These are phyloP conservation scores for Ceratothoa steindachneri DNA, from an alignment of 2,888 invertebrate genomes.

Conservation along the genomic window DNA sequence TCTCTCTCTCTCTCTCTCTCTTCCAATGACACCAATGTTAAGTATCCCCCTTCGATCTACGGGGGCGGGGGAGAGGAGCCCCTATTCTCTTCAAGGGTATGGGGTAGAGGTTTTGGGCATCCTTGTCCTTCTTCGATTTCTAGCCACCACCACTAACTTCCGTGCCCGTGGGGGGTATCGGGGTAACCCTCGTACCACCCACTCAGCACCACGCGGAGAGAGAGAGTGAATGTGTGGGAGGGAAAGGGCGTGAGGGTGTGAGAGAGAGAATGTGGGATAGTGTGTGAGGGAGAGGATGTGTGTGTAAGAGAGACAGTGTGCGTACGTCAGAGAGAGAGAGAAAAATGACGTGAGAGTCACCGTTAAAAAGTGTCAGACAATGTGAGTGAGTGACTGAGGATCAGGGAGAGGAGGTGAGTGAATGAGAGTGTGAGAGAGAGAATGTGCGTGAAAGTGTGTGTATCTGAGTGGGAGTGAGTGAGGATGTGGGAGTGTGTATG, in stretches of 20 bases:
- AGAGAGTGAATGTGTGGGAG: not conserved
- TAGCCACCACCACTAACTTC: too few species aligned
- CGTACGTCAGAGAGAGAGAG: not conserved
- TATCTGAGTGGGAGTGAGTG: not conserved
- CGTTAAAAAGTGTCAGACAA: not conserved
- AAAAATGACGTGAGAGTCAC: not conserved
- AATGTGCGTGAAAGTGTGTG: too few species aligned
- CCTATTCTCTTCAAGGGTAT: not conserved
- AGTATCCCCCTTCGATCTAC: not conserved
- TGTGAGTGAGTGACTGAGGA: not conserved
- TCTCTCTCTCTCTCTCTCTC: not conserved
- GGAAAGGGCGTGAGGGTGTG: not conserved
- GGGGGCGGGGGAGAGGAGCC: not conserved
- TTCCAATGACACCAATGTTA: not conserved
- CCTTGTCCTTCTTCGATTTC: too few species aligned
- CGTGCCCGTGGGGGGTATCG: too few species aligned
- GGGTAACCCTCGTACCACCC: too few species aligned
- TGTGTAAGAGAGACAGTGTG: not conserved
- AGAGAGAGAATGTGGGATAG: not conserved
- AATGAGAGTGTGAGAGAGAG: not conserved
- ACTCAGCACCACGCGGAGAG: too few species aligned
- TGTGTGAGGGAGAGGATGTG: not conserved
- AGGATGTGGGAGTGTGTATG: not conserved
- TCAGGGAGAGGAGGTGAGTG: not conserved
- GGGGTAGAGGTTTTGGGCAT: too few species aligned